Base-by-base conservation (phyloP, 2,888 invertebrate genomes). In the Meghimatium bilineatum region DNA sequence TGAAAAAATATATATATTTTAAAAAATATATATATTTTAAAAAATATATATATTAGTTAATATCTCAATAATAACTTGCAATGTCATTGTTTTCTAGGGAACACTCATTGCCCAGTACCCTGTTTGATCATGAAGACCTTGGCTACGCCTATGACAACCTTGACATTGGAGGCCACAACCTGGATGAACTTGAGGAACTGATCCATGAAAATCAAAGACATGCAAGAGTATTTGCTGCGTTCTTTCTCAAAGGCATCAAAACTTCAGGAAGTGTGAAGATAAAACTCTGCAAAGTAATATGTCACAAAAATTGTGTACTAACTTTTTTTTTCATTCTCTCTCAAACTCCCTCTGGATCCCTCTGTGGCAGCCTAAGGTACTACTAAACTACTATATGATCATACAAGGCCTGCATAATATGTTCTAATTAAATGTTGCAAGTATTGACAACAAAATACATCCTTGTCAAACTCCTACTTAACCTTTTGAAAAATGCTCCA, bases 181-280 rank as follows among this genome's bases (percentile, higher is more conserved):
- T 87, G 69, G 90, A 90, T 84, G n/a, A 86, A 32, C 67, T 88
- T 23, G 85, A 88, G 80, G 69, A 84, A 0, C 56, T 83, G 36
- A 84, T 88, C 34, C 63, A 84, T 34, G 34, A 84, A 8, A 29
- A 71, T 6, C 83, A 85, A 71, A 66, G 66, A 20, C 72, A 85
- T 26, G 72, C 85, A 34, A 63, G 88, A 29, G 86, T 87, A 3
- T 87, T 87, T 80, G 88, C 85, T 34, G 87, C 85, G 1, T 87
- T 87, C 85, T 80, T 86, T 74, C 86, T 88, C 17, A 84, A 86
- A 72, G 85, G 86, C 49, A 82, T 88, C 63, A 81, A 82, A n/a
- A 86, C 85, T 1, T 87, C 87, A n/a, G 87, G 86, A 23, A 82
- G 85, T 34, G 86, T 87, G 23, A 49, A 60, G 1, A 82, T 86